phyloP scores from a whole-genome alignment of 2,888 invertebrate species.

The Phalera bucephala region DNA sequence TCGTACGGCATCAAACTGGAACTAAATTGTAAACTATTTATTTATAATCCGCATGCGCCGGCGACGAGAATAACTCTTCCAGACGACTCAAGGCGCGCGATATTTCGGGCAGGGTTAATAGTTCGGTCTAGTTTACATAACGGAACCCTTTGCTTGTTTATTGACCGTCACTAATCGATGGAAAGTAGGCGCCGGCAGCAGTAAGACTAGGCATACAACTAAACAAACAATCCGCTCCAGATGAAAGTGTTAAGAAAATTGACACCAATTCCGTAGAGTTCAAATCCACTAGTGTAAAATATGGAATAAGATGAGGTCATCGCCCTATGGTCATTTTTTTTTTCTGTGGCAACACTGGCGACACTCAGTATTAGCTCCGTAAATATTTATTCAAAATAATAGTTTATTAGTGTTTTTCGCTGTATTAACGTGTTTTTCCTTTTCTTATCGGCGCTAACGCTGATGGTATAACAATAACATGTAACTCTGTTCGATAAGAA shows the following conservation, averaged over 20 bases:
- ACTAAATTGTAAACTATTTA: too few species aligned
- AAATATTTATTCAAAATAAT: too few species aligned
- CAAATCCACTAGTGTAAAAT: slow-evolving; percentile 25
- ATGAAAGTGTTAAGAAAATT: slow-evolving; percentile 34
- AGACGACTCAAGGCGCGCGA: slow-evolving; percentile 61
- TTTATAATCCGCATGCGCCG: slow-evolving; percentile 53
- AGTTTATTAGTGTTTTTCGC: too few species aligned
- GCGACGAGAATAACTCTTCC: slow-evolving; percentile 69
- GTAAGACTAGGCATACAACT: slow-evolving; percentile 37
- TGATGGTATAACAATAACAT: too few species aligned
- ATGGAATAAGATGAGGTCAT: slow-evolving; percentile 49
- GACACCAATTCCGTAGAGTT: slow-evolving; percentile 25
- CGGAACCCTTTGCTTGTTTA: slow-evolving; percentile 47
- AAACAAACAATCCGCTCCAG: slow-evolving; percentile 38
- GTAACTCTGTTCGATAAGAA: too few species aligned
- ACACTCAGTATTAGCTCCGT: too few species aligned
- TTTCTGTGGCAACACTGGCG: too few species aligned
- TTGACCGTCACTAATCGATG: slow-evolving; percentile 43
- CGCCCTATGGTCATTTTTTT: slow-evolving; percentile 58
- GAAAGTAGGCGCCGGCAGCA: slow-evolving; percentile 38
- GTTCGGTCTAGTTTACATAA: slow-evolving; percentile 60
- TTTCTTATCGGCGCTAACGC: too few species aligned
- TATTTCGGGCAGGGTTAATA: slow-evolving; percentile 79
- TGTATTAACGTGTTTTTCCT: too few species aligned
- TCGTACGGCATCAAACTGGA: too few species aligned